These are phyloP conservation scores for Cassiopea andromeda DNA, from an alignment of 30 jellyfish, hydroid and myxozoan genomes.

Conservation along the genomic window DNA sequence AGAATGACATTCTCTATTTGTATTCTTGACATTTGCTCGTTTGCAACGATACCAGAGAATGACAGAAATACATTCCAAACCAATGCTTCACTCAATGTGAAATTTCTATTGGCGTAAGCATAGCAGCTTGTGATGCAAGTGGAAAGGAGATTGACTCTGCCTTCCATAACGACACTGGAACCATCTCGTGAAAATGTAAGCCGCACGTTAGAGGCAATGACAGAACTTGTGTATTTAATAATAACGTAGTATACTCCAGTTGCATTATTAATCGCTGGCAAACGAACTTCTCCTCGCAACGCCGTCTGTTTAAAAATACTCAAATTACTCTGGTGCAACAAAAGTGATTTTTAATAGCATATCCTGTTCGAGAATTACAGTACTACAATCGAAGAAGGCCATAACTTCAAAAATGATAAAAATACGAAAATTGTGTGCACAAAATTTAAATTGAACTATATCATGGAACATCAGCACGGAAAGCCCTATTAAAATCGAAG, in stretches of 20 bases:
- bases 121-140: slow-evolving; percentile 58
- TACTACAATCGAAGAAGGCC: too few species aligned
- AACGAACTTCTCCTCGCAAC: slow-evolving; percentile 36
- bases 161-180: background rate
- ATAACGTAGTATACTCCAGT: slow-evolving; percentile 53
- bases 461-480: too few species aligned
- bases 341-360: too few species aligned
- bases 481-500: too few species aligned
- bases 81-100: slow-evolving; percentile 34
- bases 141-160: slow-evolving; percentile 16
- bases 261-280: slow-evolving; percentile 60
- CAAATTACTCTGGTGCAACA: background rate
- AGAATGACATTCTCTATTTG: slow-evolving; percentile 34
- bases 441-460: too few species aligned
- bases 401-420: too few species aligned
- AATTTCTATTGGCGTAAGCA: slow-evolving; percentile 16
- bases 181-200: slow-evolving; percentile 6
- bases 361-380: too few species aligned
- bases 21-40: slow-evolving; percentile 14
- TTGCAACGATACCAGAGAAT: slow-evolving; percentile 5
- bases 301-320: slow-evolving; percentile 22
- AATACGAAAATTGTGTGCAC: too few species aligned
- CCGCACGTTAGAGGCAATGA: slow-evolving; percentile 8
- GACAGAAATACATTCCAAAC: slow-evolving; percentile 54
- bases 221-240: slow-evolving; percentile 51